Conservation (phyloP, 1,140 invertebrate genomes). For the Hycleus cichorii region DNA sequence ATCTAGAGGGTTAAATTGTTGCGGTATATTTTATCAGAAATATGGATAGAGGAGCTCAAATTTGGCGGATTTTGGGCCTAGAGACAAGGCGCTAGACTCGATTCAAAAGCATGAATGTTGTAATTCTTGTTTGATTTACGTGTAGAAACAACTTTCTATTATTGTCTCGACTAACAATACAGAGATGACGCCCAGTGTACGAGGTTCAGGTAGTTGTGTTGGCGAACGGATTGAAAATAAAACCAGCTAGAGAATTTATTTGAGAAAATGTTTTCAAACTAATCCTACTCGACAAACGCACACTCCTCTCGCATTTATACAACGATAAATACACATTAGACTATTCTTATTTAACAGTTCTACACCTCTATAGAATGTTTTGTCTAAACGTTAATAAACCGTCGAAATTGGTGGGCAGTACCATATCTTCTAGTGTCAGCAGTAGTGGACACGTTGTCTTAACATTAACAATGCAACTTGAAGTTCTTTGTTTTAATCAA, state of each 20-base stretch:
- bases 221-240: not conserved
- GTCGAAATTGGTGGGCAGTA: slow-evolving; percentile 5
- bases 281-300: not conserved
- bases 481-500: too few relatives aligned
- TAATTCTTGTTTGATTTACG: too few relatives aligned
- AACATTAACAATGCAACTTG: not conserved
- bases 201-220: not conserved
- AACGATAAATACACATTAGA: too few relatives aligned
- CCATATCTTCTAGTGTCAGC: not conserved
- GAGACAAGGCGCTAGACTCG: too few relatives aligned
- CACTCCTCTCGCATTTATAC: not conserved
- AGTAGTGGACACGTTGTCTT: not conserved
- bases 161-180: not conserved
- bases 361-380: slow-evolving; percentile 2
- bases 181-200: slow-evolving; percentile 1
- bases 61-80: too few relatives aligned
- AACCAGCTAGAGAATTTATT: not conserved
- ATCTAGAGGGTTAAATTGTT: too few relatives aligned
- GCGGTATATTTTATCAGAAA: too few relatives aligned
- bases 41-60: too few relatives aligned
- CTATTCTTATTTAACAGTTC: not conserved
- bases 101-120: too few relatives aligned
- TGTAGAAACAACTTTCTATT: slow-evolving; percentile 1
- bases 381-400: not conserved
- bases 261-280: not conserved